Evolutionary conservation across 2,113 vertebrate species (phyloP), one percentile per base, ranked within the genome.

Genomic region (Poicephalus gulielmi): DNA sequence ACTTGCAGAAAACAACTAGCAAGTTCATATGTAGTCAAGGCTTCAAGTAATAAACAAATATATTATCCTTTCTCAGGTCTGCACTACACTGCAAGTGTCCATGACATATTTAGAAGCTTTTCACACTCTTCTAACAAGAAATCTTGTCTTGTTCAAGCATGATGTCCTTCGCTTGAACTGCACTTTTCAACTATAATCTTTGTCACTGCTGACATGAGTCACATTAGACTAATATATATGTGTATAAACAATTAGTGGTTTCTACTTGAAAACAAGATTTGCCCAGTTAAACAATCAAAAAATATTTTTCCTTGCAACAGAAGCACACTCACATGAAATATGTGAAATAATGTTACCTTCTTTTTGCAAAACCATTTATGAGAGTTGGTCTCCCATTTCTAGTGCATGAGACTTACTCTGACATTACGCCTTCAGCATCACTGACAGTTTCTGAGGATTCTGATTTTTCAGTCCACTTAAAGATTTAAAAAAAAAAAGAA

Each of bases 361-460:
- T 67, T 24, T 57, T 27, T 19, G 33, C 37, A 50, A 59, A 31
- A n/a, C 17, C 27, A 8, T 44, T 39, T 69, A 60, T 33, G 9
- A 30, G 41, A n/a, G n/a, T 39, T 43, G 25, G 14, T 31, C 37
- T 78, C 46, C 35, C 57, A n/a, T 39, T 22, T 25, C 37, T 24
- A 78, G 50, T 24, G 47, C 11, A 16, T 62, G 28, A 41, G 31
- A 95, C 92, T 92, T 90, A 94, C 95, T 95, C 74, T 76, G 74
- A 79, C 76, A 80, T 20, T 24, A 37, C 15, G 37, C 64, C 83
- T 75, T 90, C 90, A 75, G 84, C 35, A n/a, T 50, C 59, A 46
- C 3, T 10, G n/a, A 62, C 10, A 24, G 23, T 37, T 78, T 71
- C 77, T 60, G 44, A 44, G 20, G 37, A 18, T 28, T 81, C 46